Evolutionary conservation across 2,797 vertebrate genomes (phyloP), one percentile per base, ranked within the genome.

Genomic region (Pseudopleuronectes americanus): DNA sequence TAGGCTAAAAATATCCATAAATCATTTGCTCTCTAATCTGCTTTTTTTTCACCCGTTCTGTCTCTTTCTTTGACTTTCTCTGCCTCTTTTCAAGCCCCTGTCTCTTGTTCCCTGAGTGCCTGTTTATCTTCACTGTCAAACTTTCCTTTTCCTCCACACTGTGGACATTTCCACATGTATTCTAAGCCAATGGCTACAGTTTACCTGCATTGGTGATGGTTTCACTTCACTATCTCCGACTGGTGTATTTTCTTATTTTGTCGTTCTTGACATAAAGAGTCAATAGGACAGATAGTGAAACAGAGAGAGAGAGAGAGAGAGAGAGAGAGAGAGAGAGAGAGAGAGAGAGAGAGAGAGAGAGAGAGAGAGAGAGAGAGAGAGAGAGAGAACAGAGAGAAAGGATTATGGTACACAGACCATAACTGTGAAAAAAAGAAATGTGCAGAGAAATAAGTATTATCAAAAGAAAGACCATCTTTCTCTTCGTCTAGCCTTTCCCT

Each of bases 341-440:
- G 51, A 31, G 71, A 28, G 69, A 73, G 57, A 70, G 68, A 80
- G 51, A 31, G 69, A 28, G 71, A 73, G 57, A 72, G 68, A 80
- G 51, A 31, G 71, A 28, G 69, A 73, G 57, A 74, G 59, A 26
- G 61, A 76, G 58, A 66, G 59, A 67, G 56, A 24, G 55, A 45
- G 9, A 24, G 13, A 24, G 22, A 24, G 22, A 36, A 77, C 83
- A 76, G 36, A 61, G 68, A 82, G 71, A 57, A 64, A 69, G 68
- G 82, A 90, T 90, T 89, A 87, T 57, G 57, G 71, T 69, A 81
- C 64, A 80, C 64, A 69, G 79, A 89, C 79, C 86, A 79, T 85
- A 79, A 87, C 82, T 85, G 85, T 78, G 74, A 83, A 86, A 81
- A 89, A 85, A 72, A 72, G 71, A 81, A 66, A 60, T 69, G 64